These are phyloP conservation scores for Trididemnum nubilum DNA, from an alignment of 23 tunicate species.

Conservation along the genomic window DNA sequence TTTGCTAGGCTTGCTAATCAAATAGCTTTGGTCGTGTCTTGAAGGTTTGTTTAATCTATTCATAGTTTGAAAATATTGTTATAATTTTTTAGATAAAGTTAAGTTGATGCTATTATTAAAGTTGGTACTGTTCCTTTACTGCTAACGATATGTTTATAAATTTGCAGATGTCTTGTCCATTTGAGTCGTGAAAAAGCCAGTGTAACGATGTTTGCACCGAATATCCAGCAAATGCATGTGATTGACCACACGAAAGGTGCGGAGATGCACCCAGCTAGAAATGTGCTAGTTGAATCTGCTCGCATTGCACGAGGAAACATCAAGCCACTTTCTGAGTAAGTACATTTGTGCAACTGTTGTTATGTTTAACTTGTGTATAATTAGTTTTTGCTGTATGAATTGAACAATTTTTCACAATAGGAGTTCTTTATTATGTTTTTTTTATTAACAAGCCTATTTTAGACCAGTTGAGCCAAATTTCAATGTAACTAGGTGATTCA, in stretches of 20 bases:
- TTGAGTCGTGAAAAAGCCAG: constrained; percentile 75
- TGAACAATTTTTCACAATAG: no score
- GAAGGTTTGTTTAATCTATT: no score
- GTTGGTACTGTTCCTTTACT: no score
- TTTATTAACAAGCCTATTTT: no score
- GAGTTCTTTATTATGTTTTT: neutral
- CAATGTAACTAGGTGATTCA: no score
- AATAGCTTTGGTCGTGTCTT: no score
- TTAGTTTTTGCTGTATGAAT: neutral
- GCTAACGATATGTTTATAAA: no score
- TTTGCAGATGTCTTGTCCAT: constrained; percentile 74
- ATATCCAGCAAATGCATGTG: constrained; percentile 76
- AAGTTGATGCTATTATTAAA: no score
- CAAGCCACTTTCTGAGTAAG: constrained; percentile 57
- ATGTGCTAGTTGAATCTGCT: constrained; percentile 87
- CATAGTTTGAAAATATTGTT: no score
- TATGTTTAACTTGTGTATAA: neutral
- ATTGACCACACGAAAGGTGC: constrained; percentile 83
- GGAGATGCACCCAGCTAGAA: constrained; percentile 59
- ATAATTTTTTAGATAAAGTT: no score
- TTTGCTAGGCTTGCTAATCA: no score
- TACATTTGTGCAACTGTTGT: neutral
- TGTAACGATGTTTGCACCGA: constrained; percentile 77
- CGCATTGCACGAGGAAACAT: constrained; percentile 88
- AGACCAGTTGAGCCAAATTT: no score